Conservation (phyloP, 2,113 vertebrate species). For the Etheostoma cragini region DNA sequence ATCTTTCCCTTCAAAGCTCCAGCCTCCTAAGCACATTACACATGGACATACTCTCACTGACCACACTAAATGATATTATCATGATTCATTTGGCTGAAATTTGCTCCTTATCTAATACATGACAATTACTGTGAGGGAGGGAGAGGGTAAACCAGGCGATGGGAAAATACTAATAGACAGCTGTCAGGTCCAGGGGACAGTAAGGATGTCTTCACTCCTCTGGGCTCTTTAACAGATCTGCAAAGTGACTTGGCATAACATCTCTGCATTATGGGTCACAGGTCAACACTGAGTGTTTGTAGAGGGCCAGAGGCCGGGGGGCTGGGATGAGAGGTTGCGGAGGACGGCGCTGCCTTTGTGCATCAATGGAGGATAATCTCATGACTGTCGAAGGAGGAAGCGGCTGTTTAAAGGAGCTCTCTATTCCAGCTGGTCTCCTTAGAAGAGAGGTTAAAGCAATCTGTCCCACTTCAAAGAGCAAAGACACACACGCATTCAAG, state of each 20-base stretch:
- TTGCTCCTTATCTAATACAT: constrained; percentile 60
- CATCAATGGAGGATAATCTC: constrained; percentile 82
- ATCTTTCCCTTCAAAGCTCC: constrained; percentile 58
- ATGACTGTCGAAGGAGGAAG: constrained; percentile 80
- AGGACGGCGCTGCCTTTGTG: constrained; percentile 73
- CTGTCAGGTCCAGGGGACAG: constrained; percentile 33
- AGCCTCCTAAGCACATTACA: constrained; percentile 62
- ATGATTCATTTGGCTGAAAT: constrained; percentile 63
- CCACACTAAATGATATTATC: constrained; percentile 67
- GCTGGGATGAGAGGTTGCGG: constrained; percentile 57
- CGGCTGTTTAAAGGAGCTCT: constrained; percentile 78
- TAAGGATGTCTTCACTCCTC: constrained; percentile 54
- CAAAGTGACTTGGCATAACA: constrained; percentile 67
- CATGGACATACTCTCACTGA: constrained; percentile 55
- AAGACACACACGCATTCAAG: constrained; percentile 50
- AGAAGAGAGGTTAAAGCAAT: constrained; percentile 82
- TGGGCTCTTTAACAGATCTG: constrained; percentile 34
- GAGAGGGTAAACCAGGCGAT: constrained; percentile 11
- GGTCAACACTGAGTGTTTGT: constrained; percentile 75
- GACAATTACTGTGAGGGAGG: constrained; percentile 36
- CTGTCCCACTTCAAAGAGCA: constrained; percentile 81
- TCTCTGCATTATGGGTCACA: constrained; percentile 73
- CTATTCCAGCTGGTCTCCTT: constrained; percentile 80
- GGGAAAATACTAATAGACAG: constrained; percentile 46
- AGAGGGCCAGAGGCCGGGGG: constrained; percentile 54